A percentile compares a stretch with the other conserved stretches of the same genome.
These are phyloP conservation scores for Pachycephus smyrnensis DNA, from an alignment of 2,888 invertebrate species.

Conservation along the genomic window DNA sequence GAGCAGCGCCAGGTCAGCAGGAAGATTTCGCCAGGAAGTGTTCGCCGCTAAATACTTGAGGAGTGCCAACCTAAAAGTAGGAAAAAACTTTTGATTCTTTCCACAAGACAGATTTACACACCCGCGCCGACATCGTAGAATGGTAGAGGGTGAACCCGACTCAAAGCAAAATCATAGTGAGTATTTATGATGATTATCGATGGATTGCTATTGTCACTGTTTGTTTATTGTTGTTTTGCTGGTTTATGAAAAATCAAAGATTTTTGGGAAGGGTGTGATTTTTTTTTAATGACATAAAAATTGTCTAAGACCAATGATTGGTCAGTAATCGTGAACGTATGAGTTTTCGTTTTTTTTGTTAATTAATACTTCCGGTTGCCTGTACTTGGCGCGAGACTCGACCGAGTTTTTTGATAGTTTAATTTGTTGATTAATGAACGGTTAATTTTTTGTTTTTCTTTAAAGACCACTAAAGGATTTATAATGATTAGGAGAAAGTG, in stretches of 20 bases:
- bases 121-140: slow-evolving; percentile 75
- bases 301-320: too few species aligned
- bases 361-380: too few species aligned
- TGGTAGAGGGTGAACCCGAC: slow-evolving; percentile 90
- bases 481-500: too few species aligned
- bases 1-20: slow-evolving; percentile 65
- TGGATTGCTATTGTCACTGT: not conserved
- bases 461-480: too few species aligned
- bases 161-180: slow-evolving; percentile 82
- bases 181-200: slow-evolving; percentile 52
- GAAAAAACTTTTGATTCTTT: slow-evolving; percentile 45
- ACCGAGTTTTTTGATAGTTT: too few species aligned
- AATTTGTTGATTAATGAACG: fast-evolving
- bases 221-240: not conserved
- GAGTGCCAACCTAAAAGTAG: slow-evolving; percentile 34
- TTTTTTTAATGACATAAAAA: too few species aligned
- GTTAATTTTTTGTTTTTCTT: too few species aligned
- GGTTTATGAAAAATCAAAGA: not conserved
- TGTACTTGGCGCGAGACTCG: too few species aligned
- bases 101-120: slow-evolving; percentile 57
- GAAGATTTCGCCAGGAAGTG: slow-evolving; percentile 51
- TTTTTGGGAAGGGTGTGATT: not conserved
- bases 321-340: too few species aligned
- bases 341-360: too few species aligned
- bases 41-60: slow-evolving; percentile 25